Evolutionary conservation across 2,113 vertebrate genomes (phyloP).

Genomic region (Pygoscelis adeliae): DNA sequence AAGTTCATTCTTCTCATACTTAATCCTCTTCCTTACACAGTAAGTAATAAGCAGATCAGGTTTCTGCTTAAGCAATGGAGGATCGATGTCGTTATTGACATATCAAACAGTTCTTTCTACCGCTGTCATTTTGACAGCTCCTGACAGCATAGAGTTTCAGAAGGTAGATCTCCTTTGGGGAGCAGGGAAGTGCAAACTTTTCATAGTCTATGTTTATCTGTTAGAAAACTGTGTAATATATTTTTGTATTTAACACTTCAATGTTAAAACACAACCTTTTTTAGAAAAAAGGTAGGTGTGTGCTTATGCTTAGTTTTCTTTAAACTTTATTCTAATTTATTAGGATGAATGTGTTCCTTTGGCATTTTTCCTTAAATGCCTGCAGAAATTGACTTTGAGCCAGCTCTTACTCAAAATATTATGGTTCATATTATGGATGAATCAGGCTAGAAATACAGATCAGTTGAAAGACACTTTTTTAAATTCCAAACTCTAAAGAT

Average conservation of each 20-base stretch:
- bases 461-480: neutral
- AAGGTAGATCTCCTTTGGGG: neutral
- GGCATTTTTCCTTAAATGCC: neutral
- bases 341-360: neutral
- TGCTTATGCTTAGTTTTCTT: neutral
- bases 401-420: neutral
- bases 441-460: neutral
- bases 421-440: neutral
- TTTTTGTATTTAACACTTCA: neutral
- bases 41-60: neutral
- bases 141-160: neutral
- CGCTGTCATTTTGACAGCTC: neutral
- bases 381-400: neutral
- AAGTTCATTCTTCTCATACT: neutral
- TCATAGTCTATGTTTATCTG: neutral
- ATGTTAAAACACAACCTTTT: neutral
- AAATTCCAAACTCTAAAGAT: neutral
- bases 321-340: neutral
- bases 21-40: neutral
- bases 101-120: neutral
- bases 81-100: neutral
- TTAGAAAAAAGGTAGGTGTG: neutral
- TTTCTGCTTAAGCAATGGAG: slow-evolving; percentile 1
- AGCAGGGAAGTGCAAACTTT: neutral
- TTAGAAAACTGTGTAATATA: neutral